Percentiles rank a stretch among this genome's conserved stretches.
phyloP scores from a whole-genome alignment of 2,797 vertebrate species.

The Myotis vivesi region DNA sequence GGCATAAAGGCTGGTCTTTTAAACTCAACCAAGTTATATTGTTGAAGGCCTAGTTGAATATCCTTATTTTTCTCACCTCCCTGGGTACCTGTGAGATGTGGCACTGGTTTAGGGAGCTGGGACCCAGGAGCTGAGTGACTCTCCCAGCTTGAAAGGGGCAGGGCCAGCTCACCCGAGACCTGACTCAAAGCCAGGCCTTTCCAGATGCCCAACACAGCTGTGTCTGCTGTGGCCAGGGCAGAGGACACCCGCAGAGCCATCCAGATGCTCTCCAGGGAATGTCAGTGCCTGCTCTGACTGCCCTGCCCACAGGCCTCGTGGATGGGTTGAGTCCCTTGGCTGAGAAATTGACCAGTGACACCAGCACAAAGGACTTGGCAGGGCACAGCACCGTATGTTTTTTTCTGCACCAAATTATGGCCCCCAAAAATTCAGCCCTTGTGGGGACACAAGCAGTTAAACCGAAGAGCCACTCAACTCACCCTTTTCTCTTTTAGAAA shows the following conservation, averaged over 20 bases:
- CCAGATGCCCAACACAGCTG: not conserved
- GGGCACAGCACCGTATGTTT: not conserved
- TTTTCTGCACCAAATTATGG: not conserved
- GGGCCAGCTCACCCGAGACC: not conserved
- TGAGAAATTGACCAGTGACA: not conserved
- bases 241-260: not conserved
- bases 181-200: not conserved
- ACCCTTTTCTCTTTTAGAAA: not conserved
- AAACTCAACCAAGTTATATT: not conserved
- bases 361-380: not conserved
- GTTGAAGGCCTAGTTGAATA: not conserved
- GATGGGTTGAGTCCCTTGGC: not conserved
- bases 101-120: not conserved
- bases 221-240: not conserved
- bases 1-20: not conserved
- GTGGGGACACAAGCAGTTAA: not conserved
- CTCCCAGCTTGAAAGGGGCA: not conserved
- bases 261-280: not conserved
- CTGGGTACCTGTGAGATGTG: not conserved
- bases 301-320: not conserved
- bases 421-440: not conserved
- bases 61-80: not conserved
- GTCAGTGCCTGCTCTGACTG: not conserved
- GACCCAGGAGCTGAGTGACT: not conserved
- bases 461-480: not conserved